Evolutionary conservation across 2,113 vertebrate species (phyloP).

Genomic region (Zingel zingel): DNA sequence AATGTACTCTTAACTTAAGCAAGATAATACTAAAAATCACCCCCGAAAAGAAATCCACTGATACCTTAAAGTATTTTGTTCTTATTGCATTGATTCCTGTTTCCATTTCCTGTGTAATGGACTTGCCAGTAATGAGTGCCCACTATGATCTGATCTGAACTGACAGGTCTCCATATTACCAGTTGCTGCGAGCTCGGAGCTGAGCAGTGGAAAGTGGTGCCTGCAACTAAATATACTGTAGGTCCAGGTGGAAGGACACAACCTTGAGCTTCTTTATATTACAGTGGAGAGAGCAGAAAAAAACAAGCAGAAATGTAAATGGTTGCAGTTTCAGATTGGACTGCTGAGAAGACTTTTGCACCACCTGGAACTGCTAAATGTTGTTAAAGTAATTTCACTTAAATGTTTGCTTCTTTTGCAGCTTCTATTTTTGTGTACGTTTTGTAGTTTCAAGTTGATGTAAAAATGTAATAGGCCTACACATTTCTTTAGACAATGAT

Average conservation of each 20-base stretch:
- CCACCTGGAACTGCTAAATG: background rate
- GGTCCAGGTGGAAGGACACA: conserved; percentile 59
- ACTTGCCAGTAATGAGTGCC: conserved; percentile 73
- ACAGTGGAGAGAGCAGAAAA: background rate
- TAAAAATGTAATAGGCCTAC: background rate
- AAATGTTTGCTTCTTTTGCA: background rate
- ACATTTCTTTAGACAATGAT: background rate
- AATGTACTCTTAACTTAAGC: conserved; percentile 21
- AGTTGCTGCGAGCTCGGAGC: conserved; percentile 44
- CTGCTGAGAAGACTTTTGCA: background rate
- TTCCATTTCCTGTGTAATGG: conserved; percentile 76
- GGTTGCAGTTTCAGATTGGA: conserved; percentile 7
- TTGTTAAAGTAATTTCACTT: background rate
- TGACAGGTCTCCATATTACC: conserved; percentile 71
- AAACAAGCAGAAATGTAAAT: background rate
- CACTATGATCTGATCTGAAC: conserved; percentile 67
- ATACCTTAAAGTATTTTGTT: conserved; percentile 62
- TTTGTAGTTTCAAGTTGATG: background rate
- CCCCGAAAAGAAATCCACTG: conserved; percentile 19
- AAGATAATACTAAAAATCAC: conserved; percentile 8
- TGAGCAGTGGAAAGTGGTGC: conserved; percentile 43
- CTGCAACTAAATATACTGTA: conserved; percentile 55
- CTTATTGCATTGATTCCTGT: conserved; percentile 69
- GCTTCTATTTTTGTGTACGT: background rate
- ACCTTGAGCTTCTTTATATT: conserved; percentile 43